Base-by-base conservation (phyloP, 2,113 vertebrate species). In the Eulemur macaco region DNA sequence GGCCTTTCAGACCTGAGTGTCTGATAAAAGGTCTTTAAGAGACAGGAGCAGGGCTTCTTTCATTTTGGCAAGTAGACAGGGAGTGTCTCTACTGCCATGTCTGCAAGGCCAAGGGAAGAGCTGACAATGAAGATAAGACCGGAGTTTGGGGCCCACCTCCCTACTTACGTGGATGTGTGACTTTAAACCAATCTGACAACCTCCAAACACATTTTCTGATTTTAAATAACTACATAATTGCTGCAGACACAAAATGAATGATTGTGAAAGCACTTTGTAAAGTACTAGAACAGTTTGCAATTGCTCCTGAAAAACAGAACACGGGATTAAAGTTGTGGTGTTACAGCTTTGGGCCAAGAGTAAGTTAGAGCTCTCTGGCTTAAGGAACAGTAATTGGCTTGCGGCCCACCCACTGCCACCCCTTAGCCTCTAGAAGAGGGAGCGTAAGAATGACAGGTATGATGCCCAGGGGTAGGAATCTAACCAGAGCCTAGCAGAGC, bases 91-190 rank as follows among this genome's bases (percentile, higher is more conserved):
- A 34, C 11, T 34, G 18, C 12, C 5, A 1, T 11, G n/a, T n/a
- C 27, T 34, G 3, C 0, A 0, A 18, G 54, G n/a, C 37, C 42
- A 6, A 0, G 0, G 37, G 54, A 18, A 0, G 10, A 74, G 60
- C 18, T 12, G 8, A 39, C 56, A 71, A 4, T 3, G 21, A 58
- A 23, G 21, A 1, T 8, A 42, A 58, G 50, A 6, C 18, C 23
- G 0, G 21, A 2, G 34, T 81, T 52, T 27, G 88, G 58, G 77
- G 17, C 37, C 34, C 25, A 12, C 29, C 82, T 4, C 45, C 34
- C 37, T 25, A 18, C 66, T 54, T 45, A 42, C 54, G 56, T 37
- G n/a, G 29, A 18, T 34, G 4, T 39, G 4, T 47, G 25, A 68
- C 52, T 88, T 90, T 60, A 42, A 82, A 50, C 54, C 52, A 15